Base-by-base conservation (phyloP, 2,888 invertebrate species). In the Lithophane semibrunnea region DNA sequence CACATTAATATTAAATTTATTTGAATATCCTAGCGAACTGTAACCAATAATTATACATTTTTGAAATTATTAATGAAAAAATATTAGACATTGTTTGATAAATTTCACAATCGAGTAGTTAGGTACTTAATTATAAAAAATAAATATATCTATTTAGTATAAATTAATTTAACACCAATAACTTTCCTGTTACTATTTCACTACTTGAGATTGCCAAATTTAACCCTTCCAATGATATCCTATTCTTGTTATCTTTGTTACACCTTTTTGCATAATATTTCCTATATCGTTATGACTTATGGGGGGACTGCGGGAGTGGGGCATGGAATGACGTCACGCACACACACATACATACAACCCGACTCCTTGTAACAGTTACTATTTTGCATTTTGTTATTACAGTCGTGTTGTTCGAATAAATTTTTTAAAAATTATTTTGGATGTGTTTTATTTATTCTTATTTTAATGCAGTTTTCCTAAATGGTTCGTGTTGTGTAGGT, bases 301-400 rank as follows among this genome's bases (percentile, higher is more conserved):
- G 86, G 85, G 88, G 83, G 88, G 91, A 75, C 65, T 87, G 84
- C 83, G 86, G 89, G 90, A 90, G 89, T 81, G 86, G 79, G 76
- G 88, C 78, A 88, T 82, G 88, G 89, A 86, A 90, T 88, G 92
- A 88, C 85, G 84, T 87, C 87, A 87, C 88, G 82, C 84, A 84
- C 82, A 89, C 86, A 89, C 80, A 88, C 83, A 89, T 80, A 90
- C 84, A 89, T 86, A 90, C 84, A 92, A 90, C 91, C 91, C 88
- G 89, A 92, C 93, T 94, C 94, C 95, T 92, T 92, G 91, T 93
- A 90, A 93, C 90, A 93, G 94, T 94, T 87, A 95, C 93, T 94
- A 93, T 96, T 96, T 95, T 96, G 94, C 94, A 95, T 95, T 96
- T 96, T 96, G 96, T 96, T 96, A 95, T 94, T 95, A 96, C 95